phyloP scores from a whole-genome alignment of 2,888 invertebrate genomes.

The Folsomia manolachei region DNA sequence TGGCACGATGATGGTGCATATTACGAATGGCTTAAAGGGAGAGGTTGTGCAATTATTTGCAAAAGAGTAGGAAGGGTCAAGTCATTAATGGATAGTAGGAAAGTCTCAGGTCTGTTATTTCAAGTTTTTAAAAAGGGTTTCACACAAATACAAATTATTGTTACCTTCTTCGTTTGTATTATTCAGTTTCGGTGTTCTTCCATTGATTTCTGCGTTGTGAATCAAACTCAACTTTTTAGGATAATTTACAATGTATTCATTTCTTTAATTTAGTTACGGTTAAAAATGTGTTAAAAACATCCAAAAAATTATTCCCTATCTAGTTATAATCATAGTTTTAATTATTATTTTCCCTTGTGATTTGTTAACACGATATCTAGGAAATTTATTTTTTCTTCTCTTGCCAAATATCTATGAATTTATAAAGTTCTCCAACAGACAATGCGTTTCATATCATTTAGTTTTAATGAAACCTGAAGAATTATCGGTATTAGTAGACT shows the following conservation, averaged over 20 bases:
- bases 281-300: constrained; percentile 11
- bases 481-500: constrained; percentile 1
- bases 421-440: not conserved
- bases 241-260: not conserved
- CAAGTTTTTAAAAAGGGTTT: not conserved
- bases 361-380: not conserved
- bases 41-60: not conserved
- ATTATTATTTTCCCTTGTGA: not conserved
- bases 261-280: not conserved
- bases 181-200: not conserved
- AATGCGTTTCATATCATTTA: not conserved
- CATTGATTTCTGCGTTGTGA: not conserved
- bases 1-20: not conserved
- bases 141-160: not conserved
- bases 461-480: not conserved
- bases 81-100: not conserved
- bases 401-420: not conserved
- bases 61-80: not conserved
- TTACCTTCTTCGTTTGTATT: not conserved
- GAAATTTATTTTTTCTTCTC: constrained; percentile 12
- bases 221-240: too few species aligned
- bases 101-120: not conserved
- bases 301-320: constrained; percentile 15
- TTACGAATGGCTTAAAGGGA: too few species aligned
- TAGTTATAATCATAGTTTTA: not conserved